phyloP scores from a whole-genome alignment of 2,888 invertebrate species.

The Hirtodrosophila trivittata region DNA sequence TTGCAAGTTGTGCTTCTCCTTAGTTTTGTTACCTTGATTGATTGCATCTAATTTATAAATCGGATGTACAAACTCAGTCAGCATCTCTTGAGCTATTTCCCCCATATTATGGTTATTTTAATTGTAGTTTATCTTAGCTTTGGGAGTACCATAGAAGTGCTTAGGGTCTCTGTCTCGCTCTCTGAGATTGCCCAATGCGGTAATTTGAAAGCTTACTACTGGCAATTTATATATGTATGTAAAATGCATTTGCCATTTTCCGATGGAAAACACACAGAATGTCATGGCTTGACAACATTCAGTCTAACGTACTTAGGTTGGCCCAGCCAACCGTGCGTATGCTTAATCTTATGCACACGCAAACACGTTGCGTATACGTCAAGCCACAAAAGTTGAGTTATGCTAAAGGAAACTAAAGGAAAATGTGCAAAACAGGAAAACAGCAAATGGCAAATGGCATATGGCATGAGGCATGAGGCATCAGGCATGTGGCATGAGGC shows the following conservation, averaged over 20 bases:
- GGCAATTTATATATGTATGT: conserved; percentile 46
- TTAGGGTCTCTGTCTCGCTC: too few species aligned
- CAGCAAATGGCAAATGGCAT: conserved; percentile 21
- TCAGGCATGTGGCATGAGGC: conserved; percentile 12
- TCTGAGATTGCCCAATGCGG: background rate
- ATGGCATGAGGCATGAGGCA: conserved; percentile 29
- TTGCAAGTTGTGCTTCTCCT: background rate
- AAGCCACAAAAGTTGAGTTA: conserved; percentile 71
- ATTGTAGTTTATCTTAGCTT: conserved; percentile 36
- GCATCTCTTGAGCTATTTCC: conserved; percentile 25
- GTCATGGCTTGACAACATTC: conserved; percentile 43
- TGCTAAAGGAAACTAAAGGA: conserved; percentile 43
- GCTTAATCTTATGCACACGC: conserved; percentile 68
- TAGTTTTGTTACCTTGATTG: conserved; percentile 24
- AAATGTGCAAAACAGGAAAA: conserved; percentile 7
- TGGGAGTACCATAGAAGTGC: conserved; percentile 1
- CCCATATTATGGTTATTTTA: conserved; percentile 30
- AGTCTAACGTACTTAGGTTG: conserved; percentile 33
- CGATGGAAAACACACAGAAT: conserved; percentile 18
- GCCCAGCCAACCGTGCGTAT: conserved; percentile 60
- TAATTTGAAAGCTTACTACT: conserved; percentile 30
- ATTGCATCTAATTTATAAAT: conserved; percentile 41
- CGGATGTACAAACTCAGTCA: conserved; percentile 17
- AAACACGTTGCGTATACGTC: conserved; percentile 57
- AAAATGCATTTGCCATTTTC: conserved; percentile 23